Evolutionary conservation across 2,888 invertebrate genomes (phyloP), one percentile per base, ranked within the genome.

Genomic region (Phalera bucephala): DNA sequence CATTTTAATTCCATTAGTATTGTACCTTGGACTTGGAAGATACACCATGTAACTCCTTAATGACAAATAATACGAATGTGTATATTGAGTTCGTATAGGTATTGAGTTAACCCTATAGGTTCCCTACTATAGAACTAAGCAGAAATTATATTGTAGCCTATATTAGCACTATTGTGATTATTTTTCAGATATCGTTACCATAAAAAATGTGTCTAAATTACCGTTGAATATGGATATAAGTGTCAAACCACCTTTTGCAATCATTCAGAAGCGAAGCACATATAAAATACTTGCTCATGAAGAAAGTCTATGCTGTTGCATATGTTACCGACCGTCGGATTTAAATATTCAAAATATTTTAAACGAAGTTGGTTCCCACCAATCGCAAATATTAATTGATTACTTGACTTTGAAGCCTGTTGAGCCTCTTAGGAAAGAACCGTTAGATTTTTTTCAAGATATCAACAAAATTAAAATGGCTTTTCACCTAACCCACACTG

Each of bases 141-240:
- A n/a, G n/a, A n/a, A n/a, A n/a, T n/a, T n/a, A n/a, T n/a, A n/a
- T n/a, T n/a, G n/a, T n/a, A n/a, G n/a, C n/a, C n/a, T n/a, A n/a
- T n/a, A n/a, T n/a, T n/a, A n/a, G n/a, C n/a, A n/a, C n/a, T n/a
- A n/a, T n/a, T n/a, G n/a, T n/a, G n/a, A n/a, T n/a, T 28, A 23
- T 37, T 25, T 15, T 43, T 74, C 72, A 91, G 93, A 92, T 64
- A 81, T 91, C 19, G 38, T 93, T 0, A 72, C 78, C 0, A 82
- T 93, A 33, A 91, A 81, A 45, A 93, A 93, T 66, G 76, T 88
- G 23, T 91, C 92, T 0, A 85, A 78, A 42, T 55, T 92, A 14
- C 81, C 87, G 27, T 58, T 92, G 30, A 80, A 85, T 40, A 72
- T 91, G 11, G 85, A 83, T 27, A 66, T 92, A 14, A 74, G 56